Base-by-base conservation (phyloP, 2,797 vertebrate species). In the Sebastes baramenuke region DNA sequence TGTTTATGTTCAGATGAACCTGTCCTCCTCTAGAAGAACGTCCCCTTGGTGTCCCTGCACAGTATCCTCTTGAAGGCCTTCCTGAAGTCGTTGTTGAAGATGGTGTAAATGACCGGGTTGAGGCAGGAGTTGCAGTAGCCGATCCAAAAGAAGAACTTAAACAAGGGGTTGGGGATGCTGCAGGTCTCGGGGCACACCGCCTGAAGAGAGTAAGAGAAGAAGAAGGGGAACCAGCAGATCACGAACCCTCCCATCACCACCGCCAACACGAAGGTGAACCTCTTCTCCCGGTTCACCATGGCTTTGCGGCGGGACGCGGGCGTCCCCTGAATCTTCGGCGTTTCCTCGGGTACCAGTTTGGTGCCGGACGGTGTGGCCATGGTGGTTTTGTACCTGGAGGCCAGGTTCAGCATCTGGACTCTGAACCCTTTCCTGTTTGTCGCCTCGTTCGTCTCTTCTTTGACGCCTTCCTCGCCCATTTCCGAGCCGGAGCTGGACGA, bases 101-200 rank as follows among this genome's bases (percentile, higher is more conserved):
- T 95, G 52, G 96, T 97, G 87, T 97, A 97, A 80, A 98, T 97
- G 77, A 97, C 94, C 2, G 96, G 97, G 87, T 97, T 98, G 79
- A 98, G 96, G 86, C 97, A 97, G 77, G 97, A 97, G 92, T 97
- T 97, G 85, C 97, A 97, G 92, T 97, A 97, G 55, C 97, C 96
- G 12, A 97, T 96, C 97, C 97, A 98, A 73, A 98, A 96, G 84
- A 97, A 97, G 81, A 97, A 94, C 16, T 86, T 95, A n/a, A 96
- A 96, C 52, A 95, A 83, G 24, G 96, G 88, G 68, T 95, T 89
- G 27, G 97, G 94, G 88, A 74, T 14, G 88, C 91, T 25, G 93
- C 95, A 92, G 61, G 92, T 86, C 64, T 96, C 69, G 29, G 96
- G 90, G 89, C 96, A 93, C 81, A 97, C 89, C 70, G 95, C 68